phyloP scores from a whole-genome alignment of 2,113 vertebrate genomes.

The Esox niger region DNA sequence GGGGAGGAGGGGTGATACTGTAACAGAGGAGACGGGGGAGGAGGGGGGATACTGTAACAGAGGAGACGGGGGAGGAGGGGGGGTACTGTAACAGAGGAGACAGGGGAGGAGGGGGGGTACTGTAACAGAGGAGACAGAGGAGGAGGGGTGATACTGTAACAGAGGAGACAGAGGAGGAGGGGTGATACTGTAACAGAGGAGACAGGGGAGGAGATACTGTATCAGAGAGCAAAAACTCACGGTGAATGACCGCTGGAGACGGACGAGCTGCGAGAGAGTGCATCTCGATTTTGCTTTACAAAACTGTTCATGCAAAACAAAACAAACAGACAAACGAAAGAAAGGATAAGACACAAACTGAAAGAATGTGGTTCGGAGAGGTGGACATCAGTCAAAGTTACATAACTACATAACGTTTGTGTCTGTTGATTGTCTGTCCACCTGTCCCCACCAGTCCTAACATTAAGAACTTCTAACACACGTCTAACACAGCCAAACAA shows the following conservation, averaged over 20 bases:
- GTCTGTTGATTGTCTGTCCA: slow-evolving; percentile 27
- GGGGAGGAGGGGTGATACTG: neutral
- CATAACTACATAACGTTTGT: neutral
- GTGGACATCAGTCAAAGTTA: slow-evolving; percentile 30
- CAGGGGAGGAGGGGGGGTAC: slow-evolving; percentile 15
- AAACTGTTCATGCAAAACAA: slow-evolving; percentile 98
- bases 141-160: slow-evolving; percentile 15
- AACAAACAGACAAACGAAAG: slow-evolving; percentile 56
- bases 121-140: slow-evolving; percentile 1
- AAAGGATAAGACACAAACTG: slow-evolving; percentile 7
- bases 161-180: slow-evolving; percentile 7
- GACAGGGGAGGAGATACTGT: slow-evolving; percentile 47
- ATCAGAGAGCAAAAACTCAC: slow-evolving; percentile 77
- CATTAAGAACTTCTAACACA: slow-evolving; percentile 41
- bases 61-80: neutral
- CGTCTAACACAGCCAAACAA: slow-evolving; percentile 38
- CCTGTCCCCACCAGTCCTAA: slow-evolving; percentile 43
- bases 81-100: neutral
- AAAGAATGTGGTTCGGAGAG: slow-evolving; percentile 39
- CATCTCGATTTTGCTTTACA: slow-evolving; percentile 99
- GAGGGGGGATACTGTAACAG: neutral
- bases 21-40: neutral
- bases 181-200: neutral
- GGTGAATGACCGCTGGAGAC: slow-evolving; percentile 98
- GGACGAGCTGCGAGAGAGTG: slow-evolving; percentile 97